phyloP scores from a whole-genome alignment of 2,888 invertebrate genomes.

The Apodemia duryi region DNA sequence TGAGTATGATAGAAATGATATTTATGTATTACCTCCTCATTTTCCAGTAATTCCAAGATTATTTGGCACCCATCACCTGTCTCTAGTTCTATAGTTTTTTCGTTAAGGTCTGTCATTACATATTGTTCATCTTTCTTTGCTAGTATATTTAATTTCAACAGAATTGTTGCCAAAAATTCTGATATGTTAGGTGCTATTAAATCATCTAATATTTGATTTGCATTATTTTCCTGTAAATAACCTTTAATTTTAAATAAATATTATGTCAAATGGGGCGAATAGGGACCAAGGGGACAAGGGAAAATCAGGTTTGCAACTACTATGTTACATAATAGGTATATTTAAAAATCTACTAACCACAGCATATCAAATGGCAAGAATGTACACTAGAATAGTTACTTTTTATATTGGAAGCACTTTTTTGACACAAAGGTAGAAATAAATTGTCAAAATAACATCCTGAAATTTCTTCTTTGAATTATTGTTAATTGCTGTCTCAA shows the following conservation, averaged over 20 bases:
- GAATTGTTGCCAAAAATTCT: constrained; percentile 46
- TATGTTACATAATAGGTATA: too few relatives aligned
- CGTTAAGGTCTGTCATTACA: constrained; percentile 36
- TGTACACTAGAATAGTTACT: too few relatives aligned
- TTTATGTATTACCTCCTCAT: constrained; percentile 38
- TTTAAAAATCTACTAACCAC: too few relatives aligned
- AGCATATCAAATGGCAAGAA: too few relatives aligned
- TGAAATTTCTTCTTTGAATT: too few relatives aligned
- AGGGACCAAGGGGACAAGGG: neutral
- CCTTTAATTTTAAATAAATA: too few relatives aligned
- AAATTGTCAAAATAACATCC: too few relatives aligned
- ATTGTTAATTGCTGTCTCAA: too few relatives aligned
- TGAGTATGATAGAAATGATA: neutral
- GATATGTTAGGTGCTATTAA: constrained; percentile 37
- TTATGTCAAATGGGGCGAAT: neutral
- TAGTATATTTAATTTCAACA: constrained; percentile 52
- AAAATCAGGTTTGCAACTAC: neutral
- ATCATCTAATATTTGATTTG: neutral
- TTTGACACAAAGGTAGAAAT: too few relatives aligned
- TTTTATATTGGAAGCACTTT: too few relatives aligned
- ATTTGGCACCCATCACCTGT: constrained; percentile 42
- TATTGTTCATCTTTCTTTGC: constrained; percentile 37
- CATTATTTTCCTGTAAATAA: too few relatives aligned
- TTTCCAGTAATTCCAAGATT: constrained; percentile 49
- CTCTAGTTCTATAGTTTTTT: constrained; percentile 46